Base-by-base conservation (phyloP, 2,888 invertebrate species). In the Plebejus anna region DNA sequence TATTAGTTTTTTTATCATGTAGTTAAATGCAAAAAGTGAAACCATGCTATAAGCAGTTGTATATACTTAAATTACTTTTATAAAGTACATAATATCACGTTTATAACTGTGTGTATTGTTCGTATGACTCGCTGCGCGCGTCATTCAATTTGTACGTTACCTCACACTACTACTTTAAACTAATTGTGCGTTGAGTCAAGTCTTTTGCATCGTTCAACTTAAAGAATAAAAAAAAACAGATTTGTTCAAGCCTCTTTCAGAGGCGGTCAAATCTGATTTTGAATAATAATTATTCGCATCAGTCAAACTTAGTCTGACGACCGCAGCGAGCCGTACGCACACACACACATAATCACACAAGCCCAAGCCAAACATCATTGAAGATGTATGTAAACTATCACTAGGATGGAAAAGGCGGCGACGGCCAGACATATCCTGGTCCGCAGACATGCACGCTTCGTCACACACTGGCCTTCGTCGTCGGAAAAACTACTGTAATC, bases 361-460 rank as follows among this genome's bases (percentile, higher is more conserved):
- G 91, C 90, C 87, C 87, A 89, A 88, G 90, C 91, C 84, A 88
- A 82, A 84, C 86, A 88, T 94, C 92, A 94, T 87, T 92, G 93
- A 78, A 94, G 85, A 82, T 94, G 94, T 83, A 94, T 88, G 86
- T 93, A 94, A 83, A 93, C 91, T 87, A 94, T 93, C 81, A 94
- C 85, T 82, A 94, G 86, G 76, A 94, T 85, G 72, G 94, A 94
- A 81, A 94, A 90, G 79, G 94, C 92, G 82, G 94, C 94, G 80
- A 94, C 88, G 79, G 94, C 94, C 72, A 94, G 89, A 82, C 93
- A 93, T 59, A 94, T 82, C 59, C 93, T 82, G 78, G 94, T 90
- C 79, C 91, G 88, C 80, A 94, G 83, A 83, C 90, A 88, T 77
- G 89, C 88, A 78, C 89, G 87, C 16, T 87, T 82, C 42, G 86